Conservation (phyloP, 2,113 vertebrate genomes). For the Megaceryle maxima region DNA sequence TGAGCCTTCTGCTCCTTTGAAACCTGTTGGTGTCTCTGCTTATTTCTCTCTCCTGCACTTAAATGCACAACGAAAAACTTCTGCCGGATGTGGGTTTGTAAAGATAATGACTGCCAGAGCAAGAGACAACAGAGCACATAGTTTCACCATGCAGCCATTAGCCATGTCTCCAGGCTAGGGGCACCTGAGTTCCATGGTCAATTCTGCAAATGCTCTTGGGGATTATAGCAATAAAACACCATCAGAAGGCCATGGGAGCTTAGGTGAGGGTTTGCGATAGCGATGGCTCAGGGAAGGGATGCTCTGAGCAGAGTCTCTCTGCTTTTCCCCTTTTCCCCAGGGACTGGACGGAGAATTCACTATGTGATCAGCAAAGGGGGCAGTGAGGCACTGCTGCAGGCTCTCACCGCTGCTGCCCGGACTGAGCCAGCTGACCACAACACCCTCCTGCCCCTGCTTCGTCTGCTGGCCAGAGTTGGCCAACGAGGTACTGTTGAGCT, state of each 20-base stretch:
- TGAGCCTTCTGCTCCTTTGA: slow-evolving; percentile 40
- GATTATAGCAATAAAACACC: not conserved
- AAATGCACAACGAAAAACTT: not conserved
- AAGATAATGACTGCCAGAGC: accelerated
- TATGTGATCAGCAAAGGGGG: slow-evolving; percentile 92
- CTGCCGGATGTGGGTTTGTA: not conserved
- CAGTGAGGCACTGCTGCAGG: slow-evolving; percentile 86
- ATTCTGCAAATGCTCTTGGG: accelerated
- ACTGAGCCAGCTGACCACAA: slow-evolving; percentile 64
- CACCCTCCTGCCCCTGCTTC: slow-evolving; percentile 81
- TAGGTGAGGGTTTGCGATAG: not conserved
- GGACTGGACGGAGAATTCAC: slow-evolving; percentile 83
- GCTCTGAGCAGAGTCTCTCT: not conserved
- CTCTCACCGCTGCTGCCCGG: slow-evolving; percentile 70
- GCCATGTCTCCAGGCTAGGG: not conserved
- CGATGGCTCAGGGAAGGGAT: not conserved
- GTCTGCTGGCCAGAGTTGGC: slow-evolving; percentile 88
- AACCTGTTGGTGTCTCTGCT: not conserved
- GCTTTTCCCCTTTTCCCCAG: slow-evolving; percentile 56
- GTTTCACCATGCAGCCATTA: not conserved
- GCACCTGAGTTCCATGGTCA: accelerated
- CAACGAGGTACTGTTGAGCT: slow-evolving; percentile 78
- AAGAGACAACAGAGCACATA: not conserved
- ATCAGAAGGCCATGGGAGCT: accelerated
- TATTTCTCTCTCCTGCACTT: not conserved